These are phyloP conservation scores for Stigmatopora argus DNA, from an alignment of 2,113 vertebrate genomes.

Conservation along the genomic window DNA sequence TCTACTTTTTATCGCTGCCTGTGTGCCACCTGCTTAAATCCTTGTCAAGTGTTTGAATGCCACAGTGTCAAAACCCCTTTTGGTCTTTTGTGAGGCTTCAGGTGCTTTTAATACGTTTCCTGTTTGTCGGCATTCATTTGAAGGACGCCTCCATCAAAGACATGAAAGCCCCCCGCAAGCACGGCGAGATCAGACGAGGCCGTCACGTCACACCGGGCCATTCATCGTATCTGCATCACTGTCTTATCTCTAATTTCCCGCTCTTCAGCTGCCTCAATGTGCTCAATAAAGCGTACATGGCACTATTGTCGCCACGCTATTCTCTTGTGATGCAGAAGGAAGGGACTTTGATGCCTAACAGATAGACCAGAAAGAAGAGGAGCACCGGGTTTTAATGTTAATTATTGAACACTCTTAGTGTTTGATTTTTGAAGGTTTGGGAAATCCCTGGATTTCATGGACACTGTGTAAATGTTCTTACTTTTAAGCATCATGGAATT, in stretches of 20 bases:
- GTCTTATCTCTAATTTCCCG: constrained; percentile 34
- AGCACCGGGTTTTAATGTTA: background rate
- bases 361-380: background rate
- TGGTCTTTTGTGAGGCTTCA: constrained; percentile 31
- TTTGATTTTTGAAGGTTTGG: background rate
- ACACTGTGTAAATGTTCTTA: background rate
- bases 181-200: constrained; percentile 54
- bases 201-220: constrained; percentile 38
- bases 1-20: constrained; percentile 3
- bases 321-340: constrained; percentile 16
- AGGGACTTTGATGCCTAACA: constrained; percentile 25
- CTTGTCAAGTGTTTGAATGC: constrained; percentile 38
- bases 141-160: constrained; percentile 35
- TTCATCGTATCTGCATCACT: constrained; percentile 33
- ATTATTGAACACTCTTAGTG: background rate
- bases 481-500: background rate
- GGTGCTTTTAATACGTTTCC: constrained; percentile 50
- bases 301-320: constrained; percentile 6
- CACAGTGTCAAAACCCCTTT: constrained; percentile 31
- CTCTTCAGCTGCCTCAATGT: constrained; percentile 31
- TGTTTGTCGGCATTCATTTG: constrained; percentile 30
- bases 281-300: constrained; percentile 14
- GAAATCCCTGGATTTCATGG: background rate
- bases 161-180: constrained; percentile 50
- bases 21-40: constrained; percentile 21